A percentile compares a stretch with the other conserved stretches of the same genome.
Conservation (phyloP, 2,797 vertebrate species). For the Monodelphis domestica region DNA sequence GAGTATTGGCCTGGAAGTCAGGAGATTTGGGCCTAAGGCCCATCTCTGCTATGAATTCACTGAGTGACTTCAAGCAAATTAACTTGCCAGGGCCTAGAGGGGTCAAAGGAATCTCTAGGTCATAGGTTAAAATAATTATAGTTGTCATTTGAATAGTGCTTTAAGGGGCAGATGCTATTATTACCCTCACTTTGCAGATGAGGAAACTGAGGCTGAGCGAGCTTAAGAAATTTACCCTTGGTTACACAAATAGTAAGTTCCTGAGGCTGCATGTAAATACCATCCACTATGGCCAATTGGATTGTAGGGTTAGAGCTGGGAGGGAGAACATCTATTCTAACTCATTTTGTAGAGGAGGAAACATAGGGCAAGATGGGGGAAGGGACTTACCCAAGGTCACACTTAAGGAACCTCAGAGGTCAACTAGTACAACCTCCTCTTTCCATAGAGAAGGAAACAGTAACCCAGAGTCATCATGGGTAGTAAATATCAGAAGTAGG, state of each 20-base stretch:
- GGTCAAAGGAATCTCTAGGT: not conserved
- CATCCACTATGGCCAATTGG: not conserved
- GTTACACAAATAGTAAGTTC: not conserved
- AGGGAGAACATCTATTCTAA: not conserved
- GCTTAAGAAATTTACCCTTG: not conserved
- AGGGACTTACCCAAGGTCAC: not conserved
- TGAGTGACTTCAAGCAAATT: not conserved
- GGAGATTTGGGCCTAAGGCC: not conserved
- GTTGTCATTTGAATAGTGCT: not conserved
- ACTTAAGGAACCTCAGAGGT: not conserved
- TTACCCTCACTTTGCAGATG: not conserved
- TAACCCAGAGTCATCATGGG: not conserved
- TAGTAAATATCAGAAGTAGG: not conserved
- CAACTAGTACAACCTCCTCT: not conserved
- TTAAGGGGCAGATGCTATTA: not conserved
- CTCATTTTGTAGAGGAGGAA: not conserved
- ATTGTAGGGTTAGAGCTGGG: not conserved
- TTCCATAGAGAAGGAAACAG: not conserved
- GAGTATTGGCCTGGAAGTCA: not conserved
- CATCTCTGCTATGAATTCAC: not conserved
- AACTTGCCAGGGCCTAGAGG: not conserved
- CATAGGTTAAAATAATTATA: not conserved
- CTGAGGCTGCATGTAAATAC: not conserved
- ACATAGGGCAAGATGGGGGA: not conserved
- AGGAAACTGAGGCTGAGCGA: not conserved